Evolutionary conservation across 2,888 invertebrate species (phyloP).

Genomic region (Dasypogon diadema): DNA sequence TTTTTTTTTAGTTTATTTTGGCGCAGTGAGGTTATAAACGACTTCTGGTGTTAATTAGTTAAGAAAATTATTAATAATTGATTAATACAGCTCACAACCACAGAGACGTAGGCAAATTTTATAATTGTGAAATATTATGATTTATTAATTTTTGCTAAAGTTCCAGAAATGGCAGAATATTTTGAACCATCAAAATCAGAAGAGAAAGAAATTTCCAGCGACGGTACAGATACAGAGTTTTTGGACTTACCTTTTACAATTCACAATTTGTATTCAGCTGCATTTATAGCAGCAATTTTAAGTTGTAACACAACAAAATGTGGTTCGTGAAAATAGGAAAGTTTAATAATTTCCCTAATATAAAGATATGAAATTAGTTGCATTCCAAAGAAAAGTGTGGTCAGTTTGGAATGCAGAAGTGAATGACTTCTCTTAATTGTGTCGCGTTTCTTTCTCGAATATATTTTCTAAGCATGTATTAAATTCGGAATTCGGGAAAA

Average conservation of each 20-base stretch:
- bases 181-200: not conserved
- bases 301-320: slow-evolving; percentile 20
- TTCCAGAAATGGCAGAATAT: slow-evolving; percentile 16
- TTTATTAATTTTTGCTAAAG: not conserved
- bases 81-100: too few relatives aligned
- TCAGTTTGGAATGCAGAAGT: not conserved
- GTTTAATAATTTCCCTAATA: not conserved
- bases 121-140: too few relatives aligned
- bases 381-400: not conserved
- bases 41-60: too few relatives aligned
- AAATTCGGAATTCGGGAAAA: not conserved
- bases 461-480: not conserved
- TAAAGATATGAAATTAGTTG: not conserved
- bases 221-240: slow-evolving; percentile 55
- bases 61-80: too few relatives aligned
- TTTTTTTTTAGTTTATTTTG: not conserved
- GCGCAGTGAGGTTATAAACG: too few relatives aligned
- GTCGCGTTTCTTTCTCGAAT: not conserved
- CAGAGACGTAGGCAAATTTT: too few relatives aligned
- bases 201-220: slow-evolving; percentile 57
- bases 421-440: not conserved
- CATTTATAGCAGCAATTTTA: slow-evolving; percentile 6
- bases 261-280: slow-evolving; percentile 4
- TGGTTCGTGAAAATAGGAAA: slow-evolving; percentile 19
- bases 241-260: slow-evolving; percentile 54